Evolutionary conservation across 2,113 vertebrate species (phyloP).

Genomic region (Syngnathus typhle): DNA sequence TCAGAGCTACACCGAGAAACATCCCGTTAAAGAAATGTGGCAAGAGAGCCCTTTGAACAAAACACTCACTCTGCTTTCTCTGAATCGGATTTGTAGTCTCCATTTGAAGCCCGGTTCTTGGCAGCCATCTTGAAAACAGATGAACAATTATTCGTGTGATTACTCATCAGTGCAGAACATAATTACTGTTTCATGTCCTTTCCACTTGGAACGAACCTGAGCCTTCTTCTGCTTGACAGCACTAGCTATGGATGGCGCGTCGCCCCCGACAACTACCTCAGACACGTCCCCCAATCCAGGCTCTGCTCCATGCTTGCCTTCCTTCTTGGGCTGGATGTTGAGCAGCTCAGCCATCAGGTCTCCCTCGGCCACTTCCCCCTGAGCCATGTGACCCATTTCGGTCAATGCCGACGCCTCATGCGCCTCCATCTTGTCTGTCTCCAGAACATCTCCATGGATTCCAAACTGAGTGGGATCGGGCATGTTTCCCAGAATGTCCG

Average conservation of each 20-base stretch:
- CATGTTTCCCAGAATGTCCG: conserved; percentile 96
- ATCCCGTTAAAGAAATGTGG: conserved; percentile 3
- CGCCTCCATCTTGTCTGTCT: conserved; percentile 82
- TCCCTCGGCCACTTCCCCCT: conserved; percentile 78
- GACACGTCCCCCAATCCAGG: conserved; percentile 89
- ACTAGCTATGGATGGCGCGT: conserved; percentile 81
- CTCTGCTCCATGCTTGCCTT: conserved; percentile 82
- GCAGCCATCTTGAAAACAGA: conserved; percentile 70
- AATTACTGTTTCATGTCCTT: too few species aligned
- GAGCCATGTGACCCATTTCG: conserved; percentile 78
- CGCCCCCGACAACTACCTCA: conserved; percentile 80
- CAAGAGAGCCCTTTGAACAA: not conserved
- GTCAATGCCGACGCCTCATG: conserved; percentile 67
- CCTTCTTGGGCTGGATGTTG: conserved; percentile 81
- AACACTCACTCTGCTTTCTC: conserved; percentile 93
- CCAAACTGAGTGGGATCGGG: conserved; percentile 97
- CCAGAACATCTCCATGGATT: conserved; percentile 87
- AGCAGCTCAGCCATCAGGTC: conserved; percentile 86
- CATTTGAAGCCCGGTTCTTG: conserved; percentile 73
- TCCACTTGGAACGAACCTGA: conserved; percentile 68
- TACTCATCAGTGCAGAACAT: too few species aligned
- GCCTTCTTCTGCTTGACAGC: conserved; percentile 84
- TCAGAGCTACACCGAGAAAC: conserved; percentile 71
- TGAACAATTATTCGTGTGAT: not conserved
- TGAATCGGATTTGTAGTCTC: conserved; percentile 77